phyloP scores from a whole-genome alignment of 1,140 invertebrate genomes.

The Mycetomoellerius zeteki region DNA sequence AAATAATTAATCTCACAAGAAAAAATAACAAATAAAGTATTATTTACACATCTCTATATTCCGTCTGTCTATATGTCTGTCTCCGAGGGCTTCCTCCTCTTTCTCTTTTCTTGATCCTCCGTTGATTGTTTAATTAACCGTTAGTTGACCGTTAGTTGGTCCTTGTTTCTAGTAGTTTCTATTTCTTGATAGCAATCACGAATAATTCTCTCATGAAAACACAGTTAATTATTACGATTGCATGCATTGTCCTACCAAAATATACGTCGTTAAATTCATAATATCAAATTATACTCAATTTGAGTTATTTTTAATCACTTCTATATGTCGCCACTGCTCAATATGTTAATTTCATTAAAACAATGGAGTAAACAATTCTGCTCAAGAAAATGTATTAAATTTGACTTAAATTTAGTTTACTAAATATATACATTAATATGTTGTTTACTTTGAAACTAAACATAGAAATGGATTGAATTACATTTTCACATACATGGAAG shows the following conservation, averaged over 20 bases:
- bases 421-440: too few relatives aligned
- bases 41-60: background rate
- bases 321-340: too few relatives aligned
- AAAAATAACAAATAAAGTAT: background rate
- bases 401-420: too few relatives aligned
- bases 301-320: too few relatives aligned
- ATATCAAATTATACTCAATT: too few relatives aligned
- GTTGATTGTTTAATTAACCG: background rate
- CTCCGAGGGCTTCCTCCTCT: too few relatives aligned
- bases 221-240: background rate
- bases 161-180: background rate
- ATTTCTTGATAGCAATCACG: background rate
- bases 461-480: too few relatives aligned
- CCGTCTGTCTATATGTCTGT: background rate
- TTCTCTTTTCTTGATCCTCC: background rate
- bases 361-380: too few relatives aligned
- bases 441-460: too few relatives aligned
- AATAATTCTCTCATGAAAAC: slow-evolving; percentile 10
- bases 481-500: too few relatives aligned
- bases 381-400: too few relatives aligned
- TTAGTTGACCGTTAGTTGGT: background rate
- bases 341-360: too few relatives aligned
- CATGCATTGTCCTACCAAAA: background rate
- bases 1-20: background rate
- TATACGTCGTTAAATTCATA: background rate